Conservation (phyloP, 2,888 invertebrate species). For the Drosophila neotestacea region DNA sequence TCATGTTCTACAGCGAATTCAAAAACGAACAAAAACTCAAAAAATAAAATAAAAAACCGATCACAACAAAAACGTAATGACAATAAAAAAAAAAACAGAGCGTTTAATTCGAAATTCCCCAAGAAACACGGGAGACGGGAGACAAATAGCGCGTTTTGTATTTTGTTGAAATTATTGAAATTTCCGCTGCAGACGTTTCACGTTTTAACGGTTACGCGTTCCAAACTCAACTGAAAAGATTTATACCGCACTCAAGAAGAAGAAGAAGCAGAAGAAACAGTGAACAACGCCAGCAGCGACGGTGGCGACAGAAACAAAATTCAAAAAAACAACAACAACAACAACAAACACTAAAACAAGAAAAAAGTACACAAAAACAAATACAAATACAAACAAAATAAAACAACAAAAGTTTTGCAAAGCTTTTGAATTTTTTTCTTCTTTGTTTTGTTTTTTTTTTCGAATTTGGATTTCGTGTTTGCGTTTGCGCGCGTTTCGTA, state of each 20-base stretch:
- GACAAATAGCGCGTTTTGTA: slow-evolving; percentile 26
- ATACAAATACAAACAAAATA: slow-evolving; percentile 27
- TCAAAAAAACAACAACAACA: slow-evolving; percentile 12
- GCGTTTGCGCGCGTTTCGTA: slow-evolving; percentile 19
- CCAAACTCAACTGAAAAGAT: slow-evolving; percentile 83
- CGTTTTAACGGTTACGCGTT: slow-evolving; percentile 81
- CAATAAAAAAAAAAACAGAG: slow-evolving; percentile 4
- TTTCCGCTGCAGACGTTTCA: slow-evolving; percentile 66
- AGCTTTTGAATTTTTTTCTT: slow-evolving; percentile 46
- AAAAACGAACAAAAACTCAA: slow-evolving; percentile 20
- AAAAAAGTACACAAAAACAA: slow-evolving; percentile 17
- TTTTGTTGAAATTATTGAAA: not conserved
- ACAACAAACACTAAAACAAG: slow-evolving; percentile 22
- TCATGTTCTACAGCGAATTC: slow-evolving; percentile 55
- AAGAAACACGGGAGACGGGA: slow-evolving; percentile 5
- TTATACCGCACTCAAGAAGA: slow-evolving; percentile 78
- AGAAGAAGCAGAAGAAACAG: slow-evolving; percentile 58
- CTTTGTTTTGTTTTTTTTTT: slow-evolving; percentile 25
- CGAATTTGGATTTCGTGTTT: slow-evolving; percentile 7
- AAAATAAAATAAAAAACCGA: slow-evolving; percentile 12
- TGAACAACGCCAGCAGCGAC: slow-evolving; percentile 27
- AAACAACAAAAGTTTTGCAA: slow-evolving; percentile 64
- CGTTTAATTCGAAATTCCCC: slow-evolving; percentile 37
- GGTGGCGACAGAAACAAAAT: slow-evolving; percentile 41
- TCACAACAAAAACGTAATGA: slow-evolving; percentile 6